phyloP scores from a whole-genome alignment of 2,113 vertebrate species.

The Saccopteryx leptura region DNA sequence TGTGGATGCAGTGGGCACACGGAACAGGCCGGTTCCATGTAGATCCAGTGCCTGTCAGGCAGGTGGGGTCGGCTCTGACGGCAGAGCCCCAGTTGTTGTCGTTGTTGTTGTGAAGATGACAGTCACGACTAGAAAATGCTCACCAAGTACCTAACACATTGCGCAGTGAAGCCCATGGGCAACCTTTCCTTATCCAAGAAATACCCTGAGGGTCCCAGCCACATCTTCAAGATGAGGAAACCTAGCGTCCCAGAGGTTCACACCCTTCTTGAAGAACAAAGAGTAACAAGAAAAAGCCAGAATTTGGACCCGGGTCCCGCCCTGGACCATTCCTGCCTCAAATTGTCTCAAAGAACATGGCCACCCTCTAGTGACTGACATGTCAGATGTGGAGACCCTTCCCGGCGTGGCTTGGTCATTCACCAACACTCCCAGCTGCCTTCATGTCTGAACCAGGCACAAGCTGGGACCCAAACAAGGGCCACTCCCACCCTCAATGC shows the following conservation, averaged over 20 bases:
- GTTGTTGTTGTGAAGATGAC: no score
- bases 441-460: no score
- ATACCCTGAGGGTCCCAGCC: background rate
- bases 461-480: background rate
- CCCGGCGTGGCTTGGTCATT: rapidly evolving
- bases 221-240: background rate
- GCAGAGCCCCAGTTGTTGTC: background rate
- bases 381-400: no score
- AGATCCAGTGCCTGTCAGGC: background rate
- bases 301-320: background rate
- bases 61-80: rapidly evolving
- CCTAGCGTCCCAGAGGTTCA: background rate
- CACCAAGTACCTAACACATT: no score
- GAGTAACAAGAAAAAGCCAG: background rate
- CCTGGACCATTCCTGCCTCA: background rate
- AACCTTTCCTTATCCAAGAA: background rate
- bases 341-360: background rate
- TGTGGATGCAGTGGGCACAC: background rate
- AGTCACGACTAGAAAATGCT: background rate
- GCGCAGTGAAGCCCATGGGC: rapidly evolving
- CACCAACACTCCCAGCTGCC: background rate
- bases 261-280: background rate
- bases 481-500: background rate
- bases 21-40: background rate
- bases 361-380: no score